phyloP scores from a whole-genome alignment of 2,797 vertebrate species.

The Sphenodon punctatus region DNA sequence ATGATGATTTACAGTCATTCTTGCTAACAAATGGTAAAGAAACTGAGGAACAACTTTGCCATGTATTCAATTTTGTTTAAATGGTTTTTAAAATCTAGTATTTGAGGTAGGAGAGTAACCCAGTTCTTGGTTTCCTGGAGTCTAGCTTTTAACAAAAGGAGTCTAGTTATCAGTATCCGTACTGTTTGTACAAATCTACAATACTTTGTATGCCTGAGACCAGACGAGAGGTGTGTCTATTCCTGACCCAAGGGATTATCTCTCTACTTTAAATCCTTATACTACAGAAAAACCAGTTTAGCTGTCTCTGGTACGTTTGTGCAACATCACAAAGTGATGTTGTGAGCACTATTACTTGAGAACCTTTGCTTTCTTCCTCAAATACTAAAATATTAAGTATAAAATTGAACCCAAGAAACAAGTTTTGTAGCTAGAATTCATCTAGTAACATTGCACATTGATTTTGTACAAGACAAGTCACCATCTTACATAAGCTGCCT shows the following conservation, averaged over 20 bases:
- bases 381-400: slow-evolving; percentile 81
- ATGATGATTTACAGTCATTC: not conserved
- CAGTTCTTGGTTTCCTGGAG: not conserved
- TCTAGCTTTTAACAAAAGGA: too few species aligned
- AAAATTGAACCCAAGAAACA: slow-evolving; percentile 68
- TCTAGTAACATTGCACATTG: not conserved
- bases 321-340: slow-evolving; percentile 15
- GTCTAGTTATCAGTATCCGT: not conserved
- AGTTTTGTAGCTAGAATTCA: slow-evolving; percentile 43
- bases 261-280: not conserved
- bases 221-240: too few species aligned
- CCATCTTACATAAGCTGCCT: not conserved
- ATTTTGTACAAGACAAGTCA: not conserved
- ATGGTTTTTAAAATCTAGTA: not conserved
- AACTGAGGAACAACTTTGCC: not conserved
- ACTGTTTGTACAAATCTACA: not conserved
- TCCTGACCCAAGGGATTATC: too few species aligned
- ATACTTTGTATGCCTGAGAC: not conserved
- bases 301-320: slow-evolving; percentile 2
- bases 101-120: not conserved
- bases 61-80: not conserved
- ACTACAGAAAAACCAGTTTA: not conserved
- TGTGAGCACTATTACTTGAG: slow-evolving; percentile 50
- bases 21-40: not conserved
- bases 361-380: slow-evolving; percentile 64